phyloP scores from a whole-genome alignment of 35 echinoderm and acorn worm species.

The Acanthaster planci region DNA sequence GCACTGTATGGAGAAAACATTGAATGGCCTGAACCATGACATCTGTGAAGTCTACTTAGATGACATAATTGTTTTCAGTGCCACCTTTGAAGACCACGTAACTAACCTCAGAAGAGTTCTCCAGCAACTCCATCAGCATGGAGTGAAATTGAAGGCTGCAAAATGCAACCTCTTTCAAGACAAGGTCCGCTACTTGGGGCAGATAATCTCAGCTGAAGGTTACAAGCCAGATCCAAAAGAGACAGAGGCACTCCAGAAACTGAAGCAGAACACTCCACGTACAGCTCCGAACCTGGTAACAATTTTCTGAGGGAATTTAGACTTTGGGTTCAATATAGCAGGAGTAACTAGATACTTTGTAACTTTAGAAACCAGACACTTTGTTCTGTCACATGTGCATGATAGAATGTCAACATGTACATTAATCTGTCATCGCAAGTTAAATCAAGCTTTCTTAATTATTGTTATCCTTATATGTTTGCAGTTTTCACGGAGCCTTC shows the following conservation, averaged over 20 bases:
- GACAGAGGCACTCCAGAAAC: constrained; percentile 7
- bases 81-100: constrained; percentile 47
- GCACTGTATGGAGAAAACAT: constrained; percentile 36
- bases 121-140: constrained; percentile 36
- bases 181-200: too few species aligned
- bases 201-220: too few species aligned
- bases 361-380: too few species aligned
- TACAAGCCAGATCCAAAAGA: constrained; percentile 36
- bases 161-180: constrained; percentile 58
- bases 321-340: too few species aligned
- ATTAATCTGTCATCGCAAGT: too few species aligned
- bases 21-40: constrained; percentile 52
- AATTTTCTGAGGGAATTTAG: constrained; percentile 63
- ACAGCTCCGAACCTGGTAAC: constrained; percentile 7
- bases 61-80: constrained; percentile 49
- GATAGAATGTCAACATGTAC: too few species aligned
- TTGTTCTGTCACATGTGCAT: too few species aligned
- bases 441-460: too few species aligned
- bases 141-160: constrained; percentile 52
- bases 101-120: constrained; percentile 32
- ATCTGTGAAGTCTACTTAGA: constrained; percentile 55
- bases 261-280: constrained; percentile 40
- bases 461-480: too few species aligned
- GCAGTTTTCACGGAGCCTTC: too few species aligned
- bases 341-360: too few species aligned